Evolutionary conservation across 2,797 vertebrate species (phyloP).

Genomic region (Gadopsis bispinosus): DNA sequence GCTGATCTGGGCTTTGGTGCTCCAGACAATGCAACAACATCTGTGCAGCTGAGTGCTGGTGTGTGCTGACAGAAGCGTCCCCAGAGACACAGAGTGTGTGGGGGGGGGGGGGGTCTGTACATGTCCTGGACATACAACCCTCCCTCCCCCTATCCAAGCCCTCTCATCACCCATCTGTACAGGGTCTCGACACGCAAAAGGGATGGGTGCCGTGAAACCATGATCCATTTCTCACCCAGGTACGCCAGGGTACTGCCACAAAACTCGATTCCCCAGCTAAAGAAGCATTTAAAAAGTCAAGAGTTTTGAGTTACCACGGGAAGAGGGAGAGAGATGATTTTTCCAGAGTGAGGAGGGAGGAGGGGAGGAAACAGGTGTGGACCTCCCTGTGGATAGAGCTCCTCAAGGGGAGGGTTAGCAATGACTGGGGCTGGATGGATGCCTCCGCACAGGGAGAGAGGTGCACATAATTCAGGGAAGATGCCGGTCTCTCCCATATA

Average conservation of each 20-base stretch:
- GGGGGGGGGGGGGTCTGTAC: constrained; percentile 53
- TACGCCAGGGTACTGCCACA: constrained; percentile 43
- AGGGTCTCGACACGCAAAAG: constrained; percentile 55
- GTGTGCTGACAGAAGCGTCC: constrained; percentile 80
- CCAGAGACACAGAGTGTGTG: constrained; percentile 57
- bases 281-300: constrained; percentile 79
- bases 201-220: constrained; percentile 48
- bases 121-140: constrained; percentile 72
- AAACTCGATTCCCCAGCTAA: constrained; percentile 68
- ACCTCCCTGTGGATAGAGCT: constrained; percentile 80
- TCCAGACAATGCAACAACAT: constrained; percentile 86
- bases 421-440: constrained; percentile 78
- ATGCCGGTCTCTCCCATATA: constrained; percentile 62
- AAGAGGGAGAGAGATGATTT: constrained; percentile 67
- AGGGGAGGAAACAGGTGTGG: constrained; percentile 77
- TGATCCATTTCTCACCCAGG: constrained; percentile 73
- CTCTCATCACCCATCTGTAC: constrained; percentile 70
- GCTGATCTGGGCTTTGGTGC: constrained; percentile 77
- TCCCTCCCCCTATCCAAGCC: constrained; percentile 37
- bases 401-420: constrained; percentile 78
- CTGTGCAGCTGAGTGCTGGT: constrained; percentile 82
- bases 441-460: constrained; percentile 75
- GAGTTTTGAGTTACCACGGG: constrained; percentile 77
- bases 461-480: constrained; percentile 78
- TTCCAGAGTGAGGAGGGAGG: constrained; percentile 54